Evolutionary conservation across 2,888 invertebrate species (phyloP).

Genomic region (Epiblema foenella): DNA sequence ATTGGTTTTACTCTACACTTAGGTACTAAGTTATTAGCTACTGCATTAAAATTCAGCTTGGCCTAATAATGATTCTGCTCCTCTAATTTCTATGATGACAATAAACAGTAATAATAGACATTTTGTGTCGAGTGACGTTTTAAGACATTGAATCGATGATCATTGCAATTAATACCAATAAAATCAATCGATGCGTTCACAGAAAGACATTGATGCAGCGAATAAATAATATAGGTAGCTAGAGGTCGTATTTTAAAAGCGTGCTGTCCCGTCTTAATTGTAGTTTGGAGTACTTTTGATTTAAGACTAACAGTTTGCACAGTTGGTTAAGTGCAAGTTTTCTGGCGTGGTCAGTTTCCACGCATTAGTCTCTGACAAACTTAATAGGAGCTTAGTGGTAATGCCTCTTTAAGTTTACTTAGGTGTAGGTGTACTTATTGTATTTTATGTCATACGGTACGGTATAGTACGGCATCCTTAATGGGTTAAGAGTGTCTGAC

Average conservation of each 20-base stretch:
- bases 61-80: background rate
- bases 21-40: too few species aligned
- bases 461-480: background rate
- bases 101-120: background rate
- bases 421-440: too few species aligned
- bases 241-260: too few species aligned
- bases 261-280: slow-evolving; percentile 6
- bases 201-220: background rate
- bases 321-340: slow-evolving; percentile 18
- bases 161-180: slow-evolving; percentile 32
- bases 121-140: slow-evolving; percentile 1
- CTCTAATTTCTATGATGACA: background rate
- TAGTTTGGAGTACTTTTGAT: slow-evolving; percentile 23
- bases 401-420: background rate
- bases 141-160: slow-evolving; percentile 25
- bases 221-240: background rate
- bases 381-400: slow-evolving; percentile 9
- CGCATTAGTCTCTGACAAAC: slow-evolving; percentile 23
- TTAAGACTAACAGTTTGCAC: slow-evolving; percentile 20
- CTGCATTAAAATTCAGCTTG: too few species aligned
- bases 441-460: background rate
- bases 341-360: slow-evolving; percentile 24
- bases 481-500: background rate
- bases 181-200: slow-evolving; percentile 28
- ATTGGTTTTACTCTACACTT: too few species aligned